Evolutionary conservation across 2,797 vertebrate species (phyloP).

Genomic region (Clarias pachynema): DNA sequence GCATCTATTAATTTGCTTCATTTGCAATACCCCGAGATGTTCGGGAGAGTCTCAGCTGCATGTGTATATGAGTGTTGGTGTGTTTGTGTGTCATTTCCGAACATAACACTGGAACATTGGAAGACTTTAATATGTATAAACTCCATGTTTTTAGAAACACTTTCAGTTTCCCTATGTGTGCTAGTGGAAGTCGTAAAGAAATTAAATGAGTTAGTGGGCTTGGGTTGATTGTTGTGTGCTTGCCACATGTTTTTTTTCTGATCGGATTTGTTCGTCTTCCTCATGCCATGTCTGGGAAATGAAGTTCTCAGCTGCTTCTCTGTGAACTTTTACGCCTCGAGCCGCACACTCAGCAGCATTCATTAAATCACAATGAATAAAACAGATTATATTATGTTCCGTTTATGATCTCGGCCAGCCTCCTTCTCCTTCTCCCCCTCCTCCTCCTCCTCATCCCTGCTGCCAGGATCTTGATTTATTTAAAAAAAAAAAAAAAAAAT

Average conservation of each 20-base stretch:
- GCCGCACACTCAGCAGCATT: conserved; percentile 13
- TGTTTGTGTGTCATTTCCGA: conserved; percentile 15
- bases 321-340: conserved; percentile 37
- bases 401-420: conserved; percentile 31
- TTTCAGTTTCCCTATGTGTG: neutral
- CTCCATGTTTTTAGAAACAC: neutral
- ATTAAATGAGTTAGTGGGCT: conserved; percentile 13
- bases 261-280: conserved; percentile 11
- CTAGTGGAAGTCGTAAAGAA: conserved; percentile 20
- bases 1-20: neutral
- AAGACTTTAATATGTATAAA: neutral
- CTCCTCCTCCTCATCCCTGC: neutral
- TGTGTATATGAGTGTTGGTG: neutral
- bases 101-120: neutral
- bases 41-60: neutral
- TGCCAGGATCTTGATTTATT: conserved; percentile 26
- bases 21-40: neutral
- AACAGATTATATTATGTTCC: conserved; percentile 23
- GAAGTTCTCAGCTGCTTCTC: conserved; percentile 17
- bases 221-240: neutral
- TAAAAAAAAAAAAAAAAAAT: conserved; percentile 12
- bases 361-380: conserved; percentile 26
- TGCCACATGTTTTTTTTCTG: neutral
- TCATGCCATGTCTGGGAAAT: neutral
- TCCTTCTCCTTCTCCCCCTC: neutral